Evolutionary conservation across 1,140 invertebrate species (phyloP).

Genomic region (Euura saliciscinereae): DNA sequence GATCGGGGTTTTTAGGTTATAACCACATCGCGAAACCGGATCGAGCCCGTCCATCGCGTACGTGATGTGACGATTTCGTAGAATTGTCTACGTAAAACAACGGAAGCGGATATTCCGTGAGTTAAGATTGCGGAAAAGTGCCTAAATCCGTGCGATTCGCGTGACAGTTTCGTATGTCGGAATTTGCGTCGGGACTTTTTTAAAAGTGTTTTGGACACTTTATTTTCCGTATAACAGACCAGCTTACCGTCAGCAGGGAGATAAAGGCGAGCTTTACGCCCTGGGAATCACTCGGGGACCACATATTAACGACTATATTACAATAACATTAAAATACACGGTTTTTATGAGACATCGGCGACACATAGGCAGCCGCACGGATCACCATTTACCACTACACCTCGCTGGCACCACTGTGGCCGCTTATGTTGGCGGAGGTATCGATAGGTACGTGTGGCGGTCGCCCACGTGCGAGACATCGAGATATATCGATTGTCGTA

Average conservation of each 20-base stretch:
- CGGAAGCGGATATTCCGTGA: neutral
- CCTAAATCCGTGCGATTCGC: neutral
- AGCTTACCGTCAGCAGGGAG: neutral
- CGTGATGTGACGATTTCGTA: too few species aligned
- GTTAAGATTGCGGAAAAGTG: neutral
- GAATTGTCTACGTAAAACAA: too few species aligned
- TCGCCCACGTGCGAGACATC: slow-evolving; percentile 23
- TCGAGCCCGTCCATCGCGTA: too few species aligned
- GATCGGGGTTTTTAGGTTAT: neutral
- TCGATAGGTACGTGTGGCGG: too few species aligned
- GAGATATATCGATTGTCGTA: slow-evolving; percentile 23
- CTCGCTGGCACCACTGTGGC: too few species aligned
- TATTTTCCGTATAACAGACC: too few species aligned
- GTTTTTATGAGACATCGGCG: neutral
- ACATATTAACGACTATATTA: neutral
- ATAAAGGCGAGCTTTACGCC: neutral
- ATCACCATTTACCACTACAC: neutral
- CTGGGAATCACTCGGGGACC: neutral
- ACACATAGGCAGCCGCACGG: neutral
- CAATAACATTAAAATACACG: neutral
- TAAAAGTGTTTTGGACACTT: too few species aligned
- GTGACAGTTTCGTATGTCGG: neutral
- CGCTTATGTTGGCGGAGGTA: too few species aligned
- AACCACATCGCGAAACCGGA: neutral
- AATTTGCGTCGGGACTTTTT: neutral